Percentiles rank a stretch among this genome's conserved stretches.
Conservation (phyloP, 2,113 vertebrate species). For the Neopipo cinnamomea region DNA sequence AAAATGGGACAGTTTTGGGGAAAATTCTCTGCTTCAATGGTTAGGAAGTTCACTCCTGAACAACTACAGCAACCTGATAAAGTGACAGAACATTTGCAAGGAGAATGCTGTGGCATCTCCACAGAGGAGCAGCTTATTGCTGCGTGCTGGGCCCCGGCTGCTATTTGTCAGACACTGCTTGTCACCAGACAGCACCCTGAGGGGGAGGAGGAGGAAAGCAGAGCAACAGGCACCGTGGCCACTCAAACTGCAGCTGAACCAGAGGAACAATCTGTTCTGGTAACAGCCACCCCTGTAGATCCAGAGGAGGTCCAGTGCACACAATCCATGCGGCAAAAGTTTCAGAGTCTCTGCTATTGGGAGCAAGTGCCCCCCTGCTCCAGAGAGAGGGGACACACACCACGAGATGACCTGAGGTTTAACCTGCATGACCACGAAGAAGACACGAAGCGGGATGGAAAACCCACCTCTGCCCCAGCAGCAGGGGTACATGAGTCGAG, state of each 20-base stretch:
- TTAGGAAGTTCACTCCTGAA: background rate
- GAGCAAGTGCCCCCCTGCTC: too few species aligned
- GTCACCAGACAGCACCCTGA: background rate
- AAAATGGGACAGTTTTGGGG: background rate
- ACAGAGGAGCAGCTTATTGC: rapidly evolving
- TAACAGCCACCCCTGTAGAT: background rate
- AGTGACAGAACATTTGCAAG: background rate
- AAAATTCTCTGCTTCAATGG: background rate
- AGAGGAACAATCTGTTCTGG: background rate
- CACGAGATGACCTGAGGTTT: too few species aligned
- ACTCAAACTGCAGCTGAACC: background rate
- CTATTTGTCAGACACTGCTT: background rate
- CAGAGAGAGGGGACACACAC: too few species aligned
- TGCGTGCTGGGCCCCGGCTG: background rate
- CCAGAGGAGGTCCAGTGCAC: too few species aligned
- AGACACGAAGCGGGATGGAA: too few species aligned
- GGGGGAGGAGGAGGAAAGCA: background rate
- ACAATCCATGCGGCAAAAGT: too few species aligned
- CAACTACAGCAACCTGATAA: background rate
- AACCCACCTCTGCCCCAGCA: too few species aligned
- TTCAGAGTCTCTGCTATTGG: too few species aligned
- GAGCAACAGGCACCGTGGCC: background rate
- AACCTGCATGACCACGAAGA: too few species aligned
- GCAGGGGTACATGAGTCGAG: too few species aligned
- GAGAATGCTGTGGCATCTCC: background rate